Base-by-base conservation (phyloP, 92 coral and sea anemone genomes). In the Nematostella vectensis region DNA sequence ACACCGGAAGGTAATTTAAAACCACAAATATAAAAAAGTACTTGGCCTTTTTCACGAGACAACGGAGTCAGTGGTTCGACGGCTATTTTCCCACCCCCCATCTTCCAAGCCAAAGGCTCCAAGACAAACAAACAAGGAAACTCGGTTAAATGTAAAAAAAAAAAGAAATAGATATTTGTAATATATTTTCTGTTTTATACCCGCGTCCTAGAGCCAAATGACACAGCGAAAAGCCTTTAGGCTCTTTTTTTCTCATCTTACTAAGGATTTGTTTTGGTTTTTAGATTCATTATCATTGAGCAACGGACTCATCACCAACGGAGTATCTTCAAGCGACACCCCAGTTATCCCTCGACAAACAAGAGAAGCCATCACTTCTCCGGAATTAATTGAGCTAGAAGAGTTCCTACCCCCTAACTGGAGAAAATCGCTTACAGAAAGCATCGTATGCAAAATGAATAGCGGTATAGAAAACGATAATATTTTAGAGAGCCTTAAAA, bases 1-100 rank as follows among this genome's bases (percentile, higher is more conserved):
- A 66, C 79, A 25, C 45, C 72, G 53, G 86, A 79, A 59, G 78
- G 78, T 71, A 55, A 27, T n/a, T n/a, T n/a, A n/a, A n/a, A n/a
- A n/a, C n/a, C n/a, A n/a, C n/a, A n/a, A n/a, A n/a, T n/a, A n/a
- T n/a, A n/a, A n/a, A n/a, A n/a, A n/a, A n/a, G n/a, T n/a, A 26
- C 27, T 9, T 4, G 9, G 15, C 40, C 40, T 33, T 33, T 33
- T 33, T 33, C 40, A 6, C 40, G 40, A 33, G 6, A 33, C 15
- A 15, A 6, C 40, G n/a, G n/a, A n/a, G 6, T 15, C 6, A 33
- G 40, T 33, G 40, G 6, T 6, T 33, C 15, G 8, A 33, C 40
- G 40, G 15, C 40, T 33, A 33, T 33, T 33, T 33, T 33, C n/a
- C n/a, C n/a, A n/a, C n/a, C n/a, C n/a, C n/a, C n/a, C n/a, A n/a